Evolutionary conservation across 2,888 invertebrate species (phyloP).

Genomic region (Xanthia togata): DNA sequence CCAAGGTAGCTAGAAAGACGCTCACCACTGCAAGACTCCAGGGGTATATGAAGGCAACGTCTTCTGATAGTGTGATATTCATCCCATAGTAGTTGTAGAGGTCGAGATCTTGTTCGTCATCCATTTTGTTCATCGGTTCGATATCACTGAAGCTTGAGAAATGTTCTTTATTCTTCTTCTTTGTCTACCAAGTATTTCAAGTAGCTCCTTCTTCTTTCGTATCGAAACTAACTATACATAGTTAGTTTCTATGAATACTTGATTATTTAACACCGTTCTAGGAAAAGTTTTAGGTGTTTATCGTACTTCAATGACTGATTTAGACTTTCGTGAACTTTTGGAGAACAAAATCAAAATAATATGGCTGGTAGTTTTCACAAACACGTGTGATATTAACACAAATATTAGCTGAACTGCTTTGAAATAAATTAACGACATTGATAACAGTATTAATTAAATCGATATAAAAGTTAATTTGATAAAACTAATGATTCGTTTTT

Average conservation of each 20-base stretch:
- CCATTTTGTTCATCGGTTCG: neutral
- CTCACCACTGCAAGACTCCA: slow-evolving; percentile 24
- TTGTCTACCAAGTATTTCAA: neutral
- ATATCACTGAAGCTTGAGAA: neutral
- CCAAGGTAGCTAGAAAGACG: slow-evolving; percentile 10
- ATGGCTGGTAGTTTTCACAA: neutral
- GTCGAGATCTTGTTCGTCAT: neutral
- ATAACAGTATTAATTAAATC: slow-evolving; percentile 35
- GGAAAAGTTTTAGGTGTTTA: neutral
- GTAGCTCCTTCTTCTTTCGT: neutral
- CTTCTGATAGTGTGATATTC: slow-evolving; percentile 18
- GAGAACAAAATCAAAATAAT: neutral
- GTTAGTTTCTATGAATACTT: neutral
- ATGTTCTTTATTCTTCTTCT: neutral
- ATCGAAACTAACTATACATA: too few species aligned
- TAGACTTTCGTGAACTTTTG: neutral
- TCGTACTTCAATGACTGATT: neutral
- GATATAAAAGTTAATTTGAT: slow-evolving; percentile 49
- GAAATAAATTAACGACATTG: slow-evolving; percentile 17
- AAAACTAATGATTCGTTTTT: slow-evolving; percentile 44
- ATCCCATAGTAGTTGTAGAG: slow-evolving; percentile 33
- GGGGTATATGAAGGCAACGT: slow-evolving; percentile 17
- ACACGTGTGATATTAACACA: slow-evolving; percentile 8
- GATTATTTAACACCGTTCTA: neutral
- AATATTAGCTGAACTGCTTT: slow-evolving; percentile 21